Evolutionary conservation across 2,888 invertebrate genomes (phyloP), one percentile per base, ranked within the genome.

Genomic region (Calameuta filiformis): DNA sequence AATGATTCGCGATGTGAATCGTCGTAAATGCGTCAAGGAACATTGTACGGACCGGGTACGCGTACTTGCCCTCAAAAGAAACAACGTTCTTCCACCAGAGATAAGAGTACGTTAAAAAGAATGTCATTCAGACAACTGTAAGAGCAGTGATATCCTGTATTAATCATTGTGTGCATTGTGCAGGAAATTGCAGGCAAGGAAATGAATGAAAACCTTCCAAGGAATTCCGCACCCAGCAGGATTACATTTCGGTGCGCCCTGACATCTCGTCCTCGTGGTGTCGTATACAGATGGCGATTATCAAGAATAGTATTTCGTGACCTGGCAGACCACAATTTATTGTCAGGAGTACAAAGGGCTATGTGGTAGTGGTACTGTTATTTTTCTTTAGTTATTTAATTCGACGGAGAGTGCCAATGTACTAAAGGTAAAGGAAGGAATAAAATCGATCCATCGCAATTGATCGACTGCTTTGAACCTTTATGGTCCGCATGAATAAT

Each of bases 301-400:
- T 98, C 98, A 87, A 94, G 99, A 88, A 97, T 98, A 82, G 94
- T 97, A 9, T 99, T 97, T 94, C 94, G 99, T 81, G 94, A 97
- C 88, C 93, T 98, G 81, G 98, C 97, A 0, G 99, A 99, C 93
- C 96, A 98, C 91, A 99, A 98, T 92, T 96, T 97, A 91, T 91
- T 99, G 69, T 94, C 97, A 31, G 99, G 99, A 69, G 95, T 98
- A 0, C 98, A 98, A 90, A 94, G 98, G 90, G 98, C 98, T n/a
- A 96, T 96, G 94, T 99, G 99, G 98, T 96, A 94, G 85, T 9
- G 23, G 9, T 56, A 23, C 56, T 23, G 23, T 56, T 56, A 56
- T 23, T 23, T 40, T 23, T 56, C 56, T 2, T 15, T 56, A 56
- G 23, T 56, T 56, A 23, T 56, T 6, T 56, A 9, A 56, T 56